These are phyloP conservation scores for Neodiprion pinetum DNA, from an alignment of 1,140 invertebrate species.

Conservation along the genomic window DNA sequence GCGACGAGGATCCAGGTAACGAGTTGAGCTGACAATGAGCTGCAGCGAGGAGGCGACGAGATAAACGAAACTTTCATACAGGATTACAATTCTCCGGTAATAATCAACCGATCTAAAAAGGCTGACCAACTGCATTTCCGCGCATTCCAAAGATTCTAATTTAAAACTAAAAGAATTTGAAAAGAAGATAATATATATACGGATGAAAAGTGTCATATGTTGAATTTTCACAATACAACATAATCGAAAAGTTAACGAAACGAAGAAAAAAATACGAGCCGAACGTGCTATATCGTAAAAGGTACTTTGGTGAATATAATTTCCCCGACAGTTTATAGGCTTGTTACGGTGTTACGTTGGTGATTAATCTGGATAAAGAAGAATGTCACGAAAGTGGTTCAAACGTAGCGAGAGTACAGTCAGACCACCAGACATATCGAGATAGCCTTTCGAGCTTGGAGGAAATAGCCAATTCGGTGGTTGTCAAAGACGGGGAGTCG, in stretches of 20 bases:
- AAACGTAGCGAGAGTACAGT: conserved; percentile 38
- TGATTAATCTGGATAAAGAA: conserved; percentile 45
- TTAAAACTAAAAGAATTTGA: not conserved
- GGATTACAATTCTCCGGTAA: no score
- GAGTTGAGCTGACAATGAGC: no score
- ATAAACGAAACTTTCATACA: no score
- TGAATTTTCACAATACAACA: no score
- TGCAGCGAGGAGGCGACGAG: no score
- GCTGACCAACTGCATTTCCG: no score
- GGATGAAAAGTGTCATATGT: no score
- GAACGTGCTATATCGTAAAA: no score
- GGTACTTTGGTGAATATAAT: not conserved
- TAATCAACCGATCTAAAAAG: not conserved
- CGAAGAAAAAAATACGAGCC: no score
- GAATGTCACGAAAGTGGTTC: conserved; percentile 46
- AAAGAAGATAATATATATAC: not conserved
- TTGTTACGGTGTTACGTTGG: not conserved
- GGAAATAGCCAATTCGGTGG: not conserved
- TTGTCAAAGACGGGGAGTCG: not conserved
- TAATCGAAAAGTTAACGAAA: no score
- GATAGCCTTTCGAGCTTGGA: conserved; percentile 36
- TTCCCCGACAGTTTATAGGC: not conserved
- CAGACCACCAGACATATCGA: conserved; percentile 49
- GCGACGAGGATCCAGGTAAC: not conserved
- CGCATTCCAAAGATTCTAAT: no score